Conservation (phyloP, 2,888 invertebrate species). For the Rosalia funebris region DNA sequence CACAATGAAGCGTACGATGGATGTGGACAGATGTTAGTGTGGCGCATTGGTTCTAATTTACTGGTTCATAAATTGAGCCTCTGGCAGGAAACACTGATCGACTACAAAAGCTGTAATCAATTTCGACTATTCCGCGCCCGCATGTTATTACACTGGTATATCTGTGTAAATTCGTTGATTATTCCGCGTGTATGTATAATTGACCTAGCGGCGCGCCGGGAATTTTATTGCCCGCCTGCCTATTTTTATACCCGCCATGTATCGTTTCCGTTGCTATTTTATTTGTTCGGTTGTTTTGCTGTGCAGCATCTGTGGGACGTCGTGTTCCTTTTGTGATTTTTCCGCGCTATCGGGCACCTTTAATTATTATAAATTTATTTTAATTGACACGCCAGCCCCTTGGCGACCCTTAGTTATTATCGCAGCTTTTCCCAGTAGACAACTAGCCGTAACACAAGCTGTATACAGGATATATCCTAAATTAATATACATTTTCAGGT, state of each 20-base stretch:
- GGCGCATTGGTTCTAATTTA: constrained; percentile 43
- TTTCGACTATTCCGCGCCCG: constrained; percentile 52
- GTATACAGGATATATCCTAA: too few species aligned
- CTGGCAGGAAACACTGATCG: constrained; percentile 48
- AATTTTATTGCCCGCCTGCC: constrained; percentile 5
- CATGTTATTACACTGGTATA: constrained; percentile 58
- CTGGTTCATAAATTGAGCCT: constrained; percentile 45
- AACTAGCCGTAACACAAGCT: too few species aligned
- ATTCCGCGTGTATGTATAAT: constrained; percentile 45
- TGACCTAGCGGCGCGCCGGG: constrained; percentile 26
- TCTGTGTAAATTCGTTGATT: constrained; percentile 57
- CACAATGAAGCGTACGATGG: constrained; percentile 36
- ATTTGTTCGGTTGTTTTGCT: too few species aligned
- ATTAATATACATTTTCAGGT: too few species aligned
- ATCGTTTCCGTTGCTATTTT: too few species aligned
- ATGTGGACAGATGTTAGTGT: constrained; percentile 41
- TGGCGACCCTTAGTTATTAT: too few species aligned
- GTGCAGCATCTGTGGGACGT: too few species aligned
- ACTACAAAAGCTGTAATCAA: constrained; percentile 58
- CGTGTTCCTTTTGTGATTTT: too few species aligned
- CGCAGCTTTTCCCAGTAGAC: too few species aligned
- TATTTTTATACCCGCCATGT: constrained; percentile 9
- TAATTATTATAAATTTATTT: too few species aligned
- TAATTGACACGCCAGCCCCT: too few species aligned
- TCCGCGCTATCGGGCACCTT: too few species aligned